A percentile compares a stretch with the other conserved stretches of the same genome.
Conservation (phyloP, 2,888 invertebrate genomes). For the Stratiomys singularior region DNA sequence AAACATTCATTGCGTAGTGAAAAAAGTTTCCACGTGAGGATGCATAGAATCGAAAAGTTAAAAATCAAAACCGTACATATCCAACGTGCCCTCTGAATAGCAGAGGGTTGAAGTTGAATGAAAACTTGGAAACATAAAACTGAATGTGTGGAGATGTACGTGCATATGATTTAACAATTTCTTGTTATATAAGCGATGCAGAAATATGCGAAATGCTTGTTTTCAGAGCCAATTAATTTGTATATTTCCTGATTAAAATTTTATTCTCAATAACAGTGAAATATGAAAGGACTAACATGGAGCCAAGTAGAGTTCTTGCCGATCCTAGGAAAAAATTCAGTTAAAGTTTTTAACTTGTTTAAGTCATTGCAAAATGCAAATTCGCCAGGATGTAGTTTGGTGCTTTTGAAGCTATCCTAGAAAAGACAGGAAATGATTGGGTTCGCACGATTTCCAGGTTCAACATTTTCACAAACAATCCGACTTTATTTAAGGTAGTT, state of each 20-base stretch:
- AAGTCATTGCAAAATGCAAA: too few species aligned
- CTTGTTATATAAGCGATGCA: neutral
- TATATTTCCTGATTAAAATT: neutral
- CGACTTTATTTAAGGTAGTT: too few species aligned
- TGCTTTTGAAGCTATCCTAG: too few species aligned
- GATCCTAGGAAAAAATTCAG: too few species aligned
- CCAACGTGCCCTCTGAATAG: neutral
- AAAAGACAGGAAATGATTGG: too few species aligned
- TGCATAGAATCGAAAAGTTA: conserved; percentile 28
- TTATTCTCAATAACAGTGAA: too few species aligned
- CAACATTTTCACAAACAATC: too few species aligned
- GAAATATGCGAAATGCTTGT: neutral
- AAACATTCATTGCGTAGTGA: neutral
- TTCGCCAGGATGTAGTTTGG: too few species aligned
- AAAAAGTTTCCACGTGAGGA: conserved; percentile 27
- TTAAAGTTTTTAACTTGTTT: too few species aligned
- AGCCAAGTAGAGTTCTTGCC: too few species aligned
- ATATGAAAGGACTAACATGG: too few species aligned
- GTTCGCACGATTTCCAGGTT: too few species aligned
- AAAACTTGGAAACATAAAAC: neutral
- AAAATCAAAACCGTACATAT: conserved; percentile 7
- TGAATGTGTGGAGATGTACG: neutral
- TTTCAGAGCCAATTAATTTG: conserved; percentile 22
- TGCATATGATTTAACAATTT: neutral
- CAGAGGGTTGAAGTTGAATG: conserved; percentile 15